Evolutionary conservation across 2,113 vertebrate genomes (phyloP), one percentile per base, ranked within the genome.

Genomic region (Dromas ardeola): DNA sequence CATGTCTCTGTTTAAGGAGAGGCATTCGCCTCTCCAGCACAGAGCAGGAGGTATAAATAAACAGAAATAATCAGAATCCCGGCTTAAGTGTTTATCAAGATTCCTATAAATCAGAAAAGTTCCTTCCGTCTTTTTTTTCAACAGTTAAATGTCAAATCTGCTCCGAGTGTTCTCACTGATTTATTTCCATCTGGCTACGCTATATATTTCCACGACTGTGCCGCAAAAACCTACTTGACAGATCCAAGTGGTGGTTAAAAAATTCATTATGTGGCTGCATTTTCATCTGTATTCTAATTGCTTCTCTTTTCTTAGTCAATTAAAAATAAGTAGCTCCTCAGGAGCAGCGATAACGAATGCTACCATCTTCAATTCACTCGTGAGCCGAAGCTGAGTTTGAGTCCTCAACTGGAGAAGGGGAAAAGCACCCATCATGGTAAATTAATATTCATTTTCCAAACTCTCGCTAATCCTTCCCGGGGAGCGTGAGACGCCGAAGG

Each of bases 171-270:
- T 92, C 82, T 38, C 82, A 47, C 80, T 50, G 90, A 94, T 83
- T 82, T 93, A 83, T 88, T 94, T 95, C 97, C 90, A 88, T 86
- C 92, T 92, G 90, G 88, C 74, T 94, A 53, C 11, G 2, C 88
- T 71, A 42, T 55, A 55, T 73, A 78, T 95, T 95, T 92, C 94
- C 95, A 81, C 12, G 63, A 40, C 93, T 55, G 79, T 26, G 82
- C 85, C 2, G 32, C 94, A 88, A 78, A 94, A 95, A 80, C 66
- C 92, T 92, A 78, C 90, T 86, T 84, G 94, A 92, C 86, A 83
- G 90, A 95, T 84, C 88, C 80, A 90, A 96, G 95, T 79, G 90
- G 92, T 92, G 88, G 91, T 95, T 96, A 93, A 95, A 95, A 91
- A 88, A 88, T 92, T 96, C 95, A 95, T 93, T 90, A 90, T 13